Base-by-base conservation (phyloP, 2,888 invertebrate species). In the Hemithea aestivaria region DNA sequence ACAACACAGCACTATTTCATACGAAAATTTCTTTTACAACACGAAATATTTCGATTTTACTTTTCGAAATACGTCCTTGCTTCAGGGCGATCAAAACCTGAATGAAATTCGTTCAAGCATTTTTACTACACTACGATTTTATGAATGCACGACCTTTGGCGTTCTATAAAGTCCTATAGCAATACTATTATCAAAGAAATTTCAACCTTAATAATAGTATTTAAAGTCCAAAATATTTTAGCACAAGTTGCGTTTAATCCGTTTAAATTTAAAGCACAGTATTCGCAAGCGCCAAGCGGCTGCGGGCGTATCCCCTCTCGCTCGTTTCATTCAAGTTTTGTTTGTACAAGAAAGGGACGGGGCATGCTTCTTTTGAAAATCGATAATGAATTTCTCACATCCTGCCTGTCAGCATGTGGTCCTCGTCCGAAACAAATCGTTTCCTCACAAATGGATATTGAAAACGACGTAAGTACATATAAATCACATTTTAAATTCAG, bases 341-440 rank as follows among this genome's bases (percentile, higher is more conserved):
- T 20, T 10, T 16, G 47, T 7, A 51, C 3, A 16, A 32, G 46
- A 47, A 56, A 65, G 54, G 36, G 64, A 59, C 40, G 62, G 28
- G 45, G 52, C 31, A 29, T 45, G 53, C 59, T 62, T 64, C 66
- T 73, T 81, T 76, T 75, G 10, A 68, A 79, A 73, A 75, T 81
- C 76, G 72, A 80, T 80, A 81, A 81, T 78, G 76, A 73, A 67
- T 73, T 70, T 67, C 69, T 76, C 65, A 65, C 80, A 81, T 84
- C 84, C 81, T 75, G 77, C 64, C 72, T 79, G 81, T 81, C 82
- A 79, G 69, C 82, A 72, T 80, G 79, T 71, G 80, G 72, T 70
- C 71, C 74, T 70, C 80, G 72, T 70, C 71, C 75, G 75, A 78
- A 80, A 84, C 80, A 77, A 82, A 84, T 84, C 79, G 81, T 75